These are phyloP conservation scores for Poeciliopsis prolifica DNA, from an alignment of 2,113 vertebrate species.

Conservation along the genomic window DNA sequence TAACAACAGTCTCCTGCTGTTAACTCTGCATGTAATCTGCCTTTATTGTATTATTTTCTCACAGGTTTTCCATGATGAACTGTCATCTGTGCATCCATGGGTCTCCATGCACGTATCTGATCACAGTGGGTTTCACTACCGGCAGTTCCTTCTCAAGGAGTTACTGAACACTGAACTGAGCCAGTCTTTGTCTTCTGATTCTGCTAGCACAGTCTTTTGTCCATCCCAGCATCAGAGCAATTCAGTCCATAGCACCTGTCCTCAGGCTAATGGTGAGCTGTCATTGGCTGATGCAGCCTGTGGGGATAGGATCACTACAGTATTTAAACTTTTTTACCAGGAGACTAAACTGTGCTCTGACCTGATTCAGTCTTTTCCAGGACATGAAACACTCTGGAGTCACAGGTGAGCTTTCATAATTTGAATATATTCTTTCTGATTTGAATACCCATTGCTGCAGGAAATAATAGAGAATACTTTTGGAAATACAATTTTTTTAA, in stretches of 20 bases:
- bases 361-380: slow-evolving; percentile 92
- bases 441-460: no score
- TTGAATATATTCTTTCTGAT: no score
- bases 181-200: slow-evolving; percentile 72
- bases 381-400: slow-evolving; percentile 97
- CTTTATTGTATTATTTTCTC: neutral
- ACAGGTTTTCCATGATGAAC: slow-evolving; percentile 92
- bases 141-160: slow-evolving; percentile 92
- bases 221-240: slow-evolving; percentile 58
- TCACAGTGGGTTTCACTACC: slow-evolving; percentile 98
- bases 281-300: slow-evolving; percentile 13
- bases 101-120: slow-evolving; percentile 96
- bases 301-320: slow-evolving; percentile 37
- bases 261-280: slow-evolving; percentile 76
- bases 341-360: slow-evolving; percentile 92
- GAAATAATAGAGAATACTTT: no score
- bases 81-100: slow-evolving; percentile 91
- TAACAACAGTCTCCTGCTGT: neutral
- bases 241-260: slow-evolving; percentile 44
- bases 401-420: slow-evolving; percentile 86
- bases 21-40: neutral
- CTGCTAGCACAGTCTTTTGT: slow-evolving; percentile 76
- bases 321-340: slow-evolving; percentile 81
- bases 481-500: neutral
- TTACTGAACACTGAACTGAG: slow-evolving; percentile 76